phyloP scores from a whole-genome alignment of 2,888 invertebrate genomes.

The Temnothorax rugatulus region DNA sequence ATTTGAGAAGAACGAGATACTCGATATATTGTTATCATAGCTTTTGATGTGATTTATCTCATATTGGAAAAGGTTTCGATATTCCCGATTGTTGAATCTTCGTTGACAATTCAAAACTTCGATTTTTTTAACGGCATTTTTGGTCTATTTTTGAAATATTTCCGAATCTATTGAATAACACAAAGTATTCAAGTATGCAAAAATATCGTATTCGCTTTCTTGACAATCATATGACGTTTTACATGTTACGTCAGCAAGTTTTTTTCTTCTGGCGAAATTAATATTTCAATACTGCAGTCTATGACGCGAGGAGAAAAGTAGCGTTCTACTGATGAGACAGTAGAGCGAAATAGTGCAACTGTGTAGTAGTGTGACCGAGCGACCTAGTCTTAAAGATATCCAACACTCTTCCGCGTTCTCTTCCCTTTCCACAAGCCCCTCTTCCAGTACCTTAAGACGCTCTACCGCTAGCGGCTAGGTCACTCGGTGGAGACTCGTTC shows the following conservation, averaged over 20 bases:
- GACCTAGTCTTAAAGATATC: conserved; percentile 85
- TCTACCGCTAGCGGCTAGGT: conserved; percentile 85
- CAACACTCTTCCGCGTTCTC: conserved; percentile 85
- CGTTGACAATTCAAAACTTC: neutral
- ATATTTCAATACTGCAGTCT: conserved; percentile 20
- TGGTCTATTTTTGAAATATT: neutral
- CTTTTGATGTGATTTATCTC: neutral
- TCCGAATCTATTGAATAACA: neutral
- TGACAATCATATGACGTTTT: neutral
- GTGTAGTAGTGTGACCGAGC: conserved; percentile 84
- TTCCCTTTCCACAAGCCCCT: conserved; percentile 83
- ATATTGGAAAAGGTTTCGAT: neutral
- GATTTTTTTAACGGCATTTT: neutral
- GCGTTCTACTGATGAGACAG: conserved; percentile 64
- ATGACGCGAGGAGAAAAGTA: conserved; percentile 58
- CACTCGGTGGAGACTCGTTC: conserved; percentile 74
- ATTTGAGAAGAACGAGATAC: neutral
- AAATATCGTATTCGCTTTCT: neutral
- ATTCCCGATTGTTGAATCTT: neutral
- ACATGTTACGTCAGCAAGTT: neutral
- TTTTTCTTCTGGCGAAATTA: conserved; percentile 8
- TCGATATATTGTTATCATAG: neutral
- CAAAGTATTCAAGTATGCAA: neutral
- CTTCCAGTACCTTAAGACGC: conserved; percentile 78
- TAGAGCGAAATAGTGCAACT: conserved; percentile 82